Conservation (phyloP, 2,888 invertebrate genomes). For the Congeria kusceri region DNA sequence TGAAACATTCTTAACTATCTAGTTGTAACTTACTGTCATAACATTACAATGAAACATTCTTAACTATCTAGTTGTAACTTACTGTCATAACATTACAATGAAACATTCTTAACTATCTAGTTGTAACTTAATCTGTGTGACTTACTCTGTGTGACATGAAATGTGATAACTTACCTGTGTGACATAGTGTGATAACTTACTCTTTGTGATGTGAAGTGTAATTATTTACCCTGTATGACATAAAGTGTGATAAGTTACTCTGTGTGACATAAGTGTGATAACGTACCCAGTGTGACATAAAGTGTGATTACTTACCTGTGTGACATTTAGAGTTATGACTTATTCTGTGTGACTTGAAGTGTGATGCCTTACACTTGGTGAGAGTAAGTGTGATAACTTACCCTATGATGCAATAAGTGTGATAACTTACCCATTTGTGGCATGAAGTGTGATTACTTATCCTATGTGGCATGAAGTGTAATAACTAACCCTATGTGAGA, state of each 20-base stretch:
- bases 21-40: too few species aligned
- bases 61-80: too few species aligned
- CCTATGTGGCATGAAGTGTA: neutral
- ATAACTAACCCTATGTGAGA: neutral
- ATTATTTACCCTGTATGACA: constrained; percentile 77
- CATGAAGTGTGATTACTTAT: neutral
- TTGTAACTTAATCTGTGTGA: neutral
- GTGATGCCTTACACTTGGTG: too few species aligned
- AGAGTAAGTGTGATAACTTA: neutral
- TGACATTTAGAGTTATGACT: neutral
- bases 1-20: too few species aligned
- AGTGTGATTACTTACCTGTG: neutral
- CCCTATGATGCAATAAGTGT: neutral
- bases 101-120: neutral
- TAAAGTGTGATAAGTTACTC: constrained; percentile 72
- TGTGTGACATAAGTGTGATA: neutral
- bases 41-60: too few species aligned
- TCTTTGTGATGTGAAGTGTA: neutral
- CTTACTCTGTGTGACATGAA: neutral
- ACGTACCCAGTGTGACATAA: neutral
- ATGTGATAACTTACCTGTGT: neutral
- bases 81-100: too few species aligned
- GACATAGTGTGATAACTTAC: neutral
- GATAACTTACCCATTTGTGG: neutral
- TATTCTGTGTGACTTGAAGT: neutral